These are phyloP conservation scores for Sebastiscus tertius DNA, from an alignment of 2,797 vertebrate genomes.

Conservation along the genomic window DNA sequence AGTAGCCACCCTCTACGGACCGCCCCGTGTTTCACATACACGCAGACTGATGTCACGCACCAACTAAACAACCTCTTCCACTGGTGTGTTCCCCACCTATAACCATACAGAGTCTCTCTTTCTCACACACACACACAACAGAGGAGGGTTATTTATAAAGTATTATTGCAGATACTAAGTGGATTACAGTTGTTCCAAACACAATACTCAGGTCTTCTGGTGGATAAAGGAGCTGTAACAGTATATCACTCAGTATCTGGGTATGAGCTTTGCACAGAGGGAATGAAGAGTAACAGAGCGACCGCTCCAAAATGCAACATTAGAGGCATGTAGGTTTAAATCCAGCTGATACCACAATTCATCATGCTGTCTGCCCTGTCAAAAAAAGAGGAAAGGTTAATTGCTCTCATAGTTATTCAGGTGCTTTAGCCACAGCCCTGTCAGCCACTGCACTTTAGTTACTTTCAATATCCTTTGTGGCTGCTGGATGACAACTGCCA, in stretches of 20 bases:
- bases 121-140: constrained; percentile 8
- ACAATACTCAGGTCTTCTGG: constrained; percentile 54
- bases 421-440: not conserved
- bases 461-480: not conserved
- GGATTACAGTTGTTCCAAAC: constrained; percentile 65
- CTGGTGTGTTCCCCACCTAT: constrained; percentile 53
- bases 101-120: constrained; percentile 40
- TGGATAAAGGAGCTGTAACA: constrained; percentile 52
- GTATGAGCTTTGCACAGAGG: constrained; percentile 6
- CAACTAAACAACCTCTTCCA: constrained; percentile 51
- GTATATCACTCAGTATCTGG: constrained; percentile 42
- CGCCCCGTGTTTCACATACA: constrained; percentile 68
- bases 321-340: constrained; percentile 9
- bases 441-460: not conserved
- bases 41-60: constrained; percentile 70
- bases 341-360: constrained; percentile 16
- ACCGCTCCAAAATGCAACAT: constrained; percentile 25
- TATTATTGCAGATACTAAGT: constrained; percentile 50
- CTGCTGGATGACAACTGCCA: not conserved
- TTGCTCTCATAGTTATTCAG: not conserved
- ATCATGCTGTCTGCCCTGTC: constrained; percentile 10
- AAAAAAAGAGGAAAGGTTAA: not conserved
- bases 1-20: constrained; percentile 62
- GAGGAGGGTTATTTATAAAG: constrained; percentile 70
- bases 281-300: constrained; percentile 10